These are phyloP conservation scores for Panorpa germanica DNA, from an alignment of 2,888 invertebrate species.

Conservation along the genomic window DNA sequence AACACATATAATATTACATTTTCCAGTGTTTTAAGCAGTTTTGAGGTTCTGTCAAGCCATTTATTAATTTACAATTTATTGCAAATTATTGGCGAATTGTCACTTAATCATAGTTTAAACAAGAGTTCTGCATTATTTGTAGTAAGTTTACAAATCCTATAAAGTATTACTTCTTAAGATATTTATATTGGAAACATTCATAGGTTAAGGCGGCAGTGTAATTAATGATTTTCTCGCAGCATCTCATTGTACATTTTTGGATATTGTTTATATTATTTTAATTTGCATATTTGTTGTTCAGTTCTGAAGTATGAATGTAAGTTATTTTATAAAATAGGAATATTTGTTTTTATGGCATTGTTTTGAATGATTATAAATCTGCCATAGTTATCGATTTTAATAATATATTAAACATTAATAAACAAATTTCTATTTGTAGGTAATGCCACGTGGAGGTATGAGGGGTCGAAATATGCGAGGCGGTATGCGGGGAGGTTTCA, in stretches of 20 bases:
- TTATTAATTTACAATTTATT: not conserved
- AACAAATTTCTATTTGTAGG: too few species aligned
- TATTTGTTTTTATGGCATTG: not conserved
- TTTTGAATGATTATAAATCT: too few species aligned
- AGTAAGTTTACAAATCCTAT: not conserved
- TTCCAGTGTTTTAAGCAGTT: not conserved
- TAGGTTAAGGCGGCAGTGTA: not conserved
- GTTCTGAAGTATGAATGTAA: not conserved
- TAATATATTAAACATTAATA: too few species aligned
- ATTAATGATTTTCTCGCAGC: slow-evolving; percentile 3
- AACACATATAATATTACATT: not conserved
- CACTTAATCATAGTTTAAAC: not conserved
- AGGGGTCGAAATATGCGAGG: slow-evolving; percentile 42
- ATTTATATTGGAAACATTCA: slow-evolving; percentile 1
- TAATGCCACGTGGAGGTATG: slow-evolving; percentile 48
- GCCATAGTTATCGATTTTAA: too few species aligned
- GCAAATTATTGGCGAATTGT: not conserved
- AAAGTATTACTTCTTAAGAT: not conserved
- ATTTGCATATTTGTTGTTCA: not conserved
- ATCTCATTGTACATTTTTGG: not conserved
- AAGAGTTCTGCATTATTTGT: not conserved
- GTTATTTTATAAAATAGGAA: not conserved
- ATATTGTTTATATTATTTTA: not conserved
- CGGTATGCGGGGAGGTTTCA: slow-evolving; percentile 42
- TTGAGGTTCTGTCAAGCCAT: not conserved